phyloP scores from a whole-genome alignment of 2,888 invertebrate genomes.

The Drosophila testacea region DNA sequence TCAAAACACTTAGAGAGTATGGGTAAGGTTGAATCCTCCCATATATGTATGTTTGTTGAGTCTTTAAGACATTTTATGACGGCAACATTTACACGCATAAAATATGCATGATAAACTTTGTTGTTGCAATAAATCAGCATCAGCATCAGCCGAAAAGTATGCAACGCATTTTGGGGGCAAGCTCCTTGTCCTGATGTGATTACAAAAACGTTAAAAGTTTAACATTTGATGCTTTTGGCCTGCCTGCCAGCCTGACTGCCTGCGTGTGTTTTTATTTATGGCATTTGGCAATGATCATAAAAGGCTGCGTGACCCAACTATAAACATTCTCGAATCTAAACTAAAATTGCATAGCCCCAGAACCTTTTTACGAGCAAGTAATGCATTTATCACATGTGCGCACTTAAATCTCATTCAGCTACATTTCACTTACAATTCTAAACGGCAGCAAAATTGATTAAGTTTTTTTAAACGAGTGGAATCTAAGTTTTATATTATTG shows the following conservation, averaged over 20 bases:
- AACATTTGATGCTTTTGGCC: constrained; percentile 52
- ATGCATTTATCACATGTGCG: constrained; percentile 51
- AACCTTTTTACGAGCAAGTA: constrained; percentile 48
- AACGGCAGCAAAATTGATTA: constrained; percentile 16
- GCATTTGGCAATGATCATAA: constrained; percentile 54
- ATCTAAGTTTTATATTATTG: background rate
- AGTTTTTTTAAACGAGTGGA: background rate
- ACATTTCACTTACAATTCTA: constrained; percentile 11
- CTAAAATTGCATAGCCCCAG: constrained; percentile 52
- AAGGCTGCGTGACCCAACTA: constrained; percentile 64
- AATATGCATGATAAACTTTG: constrained; percentile 82
- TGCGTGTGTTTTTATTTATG: constrained; percentile 49
- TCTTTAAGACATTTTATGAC: constrained; percentile 75
- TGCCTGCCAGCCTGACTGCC: constrained; percentile 18
- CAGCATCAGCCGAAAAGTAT: constrained; percentile 53
- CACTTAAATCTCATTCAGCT: constrained; percentile 14
- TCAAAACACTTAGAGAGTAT: background rate
- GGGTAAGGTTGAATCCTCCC: background rate
- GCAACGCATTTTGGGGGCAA: constrained; percentile 23
- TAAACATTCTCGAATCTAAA: constrained; percentile 58
- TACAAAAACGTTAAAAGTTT: constrained; percentile 77
- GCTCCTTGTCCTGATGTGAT: constrained; percentile 63
- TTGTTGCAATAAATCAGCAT: constrained; percentile 78
- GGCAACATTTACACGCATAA: constrained; percentile 80
- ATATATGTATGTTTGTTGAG: constrained; percentile 26